phyloP scores from a whole-genome alignment of 1,140 invertebrate genomes.

The Nasonia longicornis region DNA sequence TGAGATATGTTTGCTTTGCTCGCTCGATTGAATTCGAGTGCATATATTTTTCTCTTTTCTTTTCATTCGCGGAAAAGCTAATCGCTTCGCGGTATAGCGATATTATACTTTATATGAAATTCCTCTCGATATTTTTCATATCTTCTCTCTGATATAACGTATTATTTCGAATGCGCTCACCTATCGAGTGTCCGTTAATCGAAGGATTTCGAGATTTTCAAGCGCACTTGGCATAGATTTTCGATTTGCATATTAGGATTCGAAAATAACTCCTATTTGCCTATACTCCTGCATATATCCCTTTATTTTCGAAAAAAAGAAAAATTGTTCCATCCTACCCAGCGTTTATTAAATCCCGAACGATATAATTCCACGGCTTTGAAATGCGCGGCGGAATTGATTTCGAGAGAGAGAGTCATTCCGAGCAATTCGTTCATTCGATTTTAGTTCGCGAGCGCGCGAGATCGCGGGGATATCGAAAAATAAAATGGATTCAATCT shows the following conservation, averaged over 20 bases:
- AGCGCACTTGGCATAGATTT: neutral
- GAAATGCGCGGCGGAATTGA: neutral
- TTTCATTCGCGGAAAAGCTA: no score
- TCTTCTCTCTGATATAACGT: neutral
- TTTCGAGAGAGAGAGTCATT: neutral
- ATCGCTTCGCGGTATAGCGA: no score
- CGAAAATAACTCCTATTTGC: neutral
- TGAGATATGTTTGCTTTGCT: no score
- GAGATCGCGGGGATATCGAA: no score
- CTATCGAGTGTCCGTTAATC: neutral
- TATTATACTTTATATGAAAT: no score
- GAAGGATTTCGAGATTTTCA: neutral
- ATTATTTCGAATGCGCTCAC: no score
- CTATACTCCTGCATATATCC: neutral
- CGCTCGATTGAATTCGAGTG: no score
- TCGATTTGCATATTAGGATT: conserved; percentile 9
- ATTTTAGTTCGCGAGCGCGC: no score
- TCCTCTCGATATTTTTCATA: neutral
- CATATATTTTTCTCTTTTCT: no score
- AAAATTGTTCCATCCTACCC: no score
- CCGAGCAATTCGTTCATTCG: neutral
- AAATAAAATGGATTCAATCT: neutral
- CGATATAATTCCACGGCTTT: neutral
- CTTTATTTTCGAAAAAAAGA: neutral
- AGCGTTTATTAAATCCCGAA: conserved; percentile 6